Base-by-base conservation (phyloP, 1,140 invertebrate species). In the Trichomalopsis sarcophagae region DNA sequence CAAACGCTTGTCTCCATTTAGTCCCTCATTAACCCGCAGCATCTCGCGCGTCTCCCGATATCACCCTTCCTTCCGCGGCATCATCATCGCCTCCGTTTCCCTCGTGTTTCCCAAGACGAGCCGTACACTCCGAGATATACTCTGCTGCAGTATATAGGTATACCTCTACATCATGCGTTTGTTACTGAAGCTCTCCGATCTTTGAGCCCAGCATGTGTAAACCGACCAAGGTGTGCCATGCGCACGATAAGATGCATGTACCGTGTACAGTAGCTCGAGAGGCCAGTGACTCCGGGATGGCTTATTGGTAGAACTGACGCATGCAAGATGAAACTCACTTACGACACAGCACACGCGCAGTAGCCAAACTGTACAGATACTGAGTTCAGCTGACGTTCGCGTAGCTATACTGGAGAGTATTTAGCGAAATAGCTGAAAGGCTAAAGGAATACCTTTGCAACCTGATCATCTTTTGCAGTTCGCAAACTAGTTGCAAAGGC, bases 21-120 rank as follows among this genome's bases (percentile, higher is more conserved):
- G 23, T 13, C 30, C 68, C 68, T 71, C 68, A 30, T 27, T 71
- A 71, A 71, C 68, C 27, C 23, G 68, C 13, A 40, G 33, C 73
- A 40, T 75, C 73, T 75, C 44, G 73, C 44, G 73, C 44, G 30
- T 75, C 30, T 40, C 33, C 7, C 17, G 30, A 75, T 40, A 21
- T 50, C 44, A 27, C 74, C 36, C 40, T 47, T 47, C 36, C 73
- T 74, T 9, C 30, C 36, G 5, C 4, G 17, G 10, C 23, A 4
- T 30, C 73, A 27, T 76, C n/a, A 27, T 76, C n/a, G 23, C 50
- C 74, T 76, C n/a, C 36, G 30, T 76, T 76, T 76, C 74, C 44
- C 74, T 47, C n/a, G 3, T 27, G n/a, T 2, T 27, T 27, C 50
- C 68, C 27, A 11, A 71, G 55, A n/a, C 55, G 6, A 7, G 4